phyloP scores from a whole-genome alignment of 2,797 vertebrate genomes.

The Eutrigla gurnardus region DNA sequence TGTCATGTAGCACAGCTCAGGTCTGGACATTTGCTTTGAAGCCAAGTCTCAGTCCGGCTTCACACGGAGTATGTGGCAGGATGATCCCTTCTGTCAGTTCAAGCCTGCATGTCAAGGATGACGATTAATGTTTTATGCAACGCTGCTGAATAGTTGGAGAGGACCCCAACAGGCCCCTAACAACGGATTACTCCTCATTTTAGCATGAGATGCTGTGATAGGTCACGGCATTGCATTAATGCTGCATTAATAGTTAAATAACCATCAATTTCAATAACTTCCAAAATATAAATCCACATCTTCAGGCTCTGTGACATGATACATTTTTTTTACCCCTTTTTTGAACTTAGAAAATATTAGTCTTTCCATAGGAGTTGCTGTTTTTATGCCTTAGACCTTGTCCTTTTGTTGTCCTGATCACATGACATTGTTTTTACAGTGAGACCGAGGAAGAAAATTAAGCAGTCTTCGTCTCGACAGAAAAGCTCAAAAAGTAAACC shows the following conservation, averaged over 20 bases:
- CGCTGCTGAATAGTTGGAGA: slow-evolving; percentile 11
- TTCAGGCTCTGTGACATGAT: background rate
- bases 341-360: background rate
- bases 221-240: background rate
- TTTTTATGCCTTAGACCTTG: background rate
- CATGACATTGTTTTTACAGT: slow-evolving; percentile 79
- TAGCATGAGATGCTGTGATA: background rate
- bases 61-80: slow-evolving; percentile 76
- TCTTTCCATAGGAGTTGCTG: background rate
- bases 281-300: background rate
- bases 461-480: slow-evolving; percentile 77
- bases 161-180: background rate
- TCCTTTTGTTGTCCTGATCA: background rate
- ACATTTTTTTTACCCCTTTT: background rate
- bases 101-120: slow-evolving; percentile 32
- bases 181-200: slow-evolving; percentile 4
- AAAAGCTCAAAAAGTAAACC: slow-evolving; percentile 85
- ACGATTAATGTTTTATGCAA: slow-evolving; percentile 20
- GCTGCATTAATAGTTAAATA: background rate
- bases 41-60: slow-evolving; percentile 62
- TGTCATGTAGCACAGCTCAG: slow-evolving; percentile 54
- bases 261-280: background rate
- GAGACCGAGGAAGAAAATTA: slow-evolving; percentile 92
- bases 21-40: slow-evolving; percentile 62
- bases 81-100: slow-evolving; percentile 70